Evolutionary conservation across 2,797 vertebrate genomes (phyloP).

Genomic region (Myiotriccus ornatus): DNA sequence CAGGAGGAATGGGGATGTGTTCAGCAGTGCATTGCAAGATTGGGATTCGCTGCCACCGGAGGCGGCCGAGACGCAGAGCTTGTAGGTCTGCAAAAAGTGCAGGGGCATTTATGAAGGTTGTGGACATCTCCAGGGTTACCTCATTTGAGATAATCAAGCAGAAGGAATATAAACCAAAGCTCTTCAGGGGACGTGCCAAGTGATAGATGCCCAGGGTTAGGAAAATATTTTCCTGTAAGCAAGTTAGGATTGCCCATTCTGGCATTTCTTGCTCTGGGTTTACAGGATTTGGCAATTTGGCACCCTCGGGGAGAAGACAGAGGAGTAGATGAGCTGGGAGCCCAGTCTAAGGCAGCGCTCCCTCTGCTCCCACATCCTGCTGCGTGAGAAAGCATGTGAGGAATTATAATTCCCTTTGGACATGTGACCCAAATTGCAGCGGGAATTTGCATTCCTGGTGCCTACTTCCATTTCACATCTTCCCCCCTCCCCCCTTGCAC

Average conservation of each 20-base stretch:
- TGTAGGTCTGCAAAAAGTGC: background rate
- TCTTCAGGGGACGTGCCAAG: background rate
- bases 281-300: background rate
- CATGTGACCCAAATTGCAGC: slow-evolving; percentile 36
- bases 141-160: slow-evolving; percentile 24
- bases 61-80: rapidly evolving
- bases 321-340: background rate
- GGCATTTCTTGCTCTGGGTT: background rate
- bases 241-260: background rate
- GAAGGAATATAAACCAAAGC: background rate
- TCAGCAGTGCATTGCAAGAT: background rate
- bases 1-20: background rate
- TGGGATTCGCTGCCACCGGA: background rate
- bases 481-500: background rate
- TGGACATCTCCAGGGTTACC: background rate
- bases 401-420: slow-evolving; percentile 59
- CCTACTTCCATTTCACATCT: slow-evolving; percentile 37
- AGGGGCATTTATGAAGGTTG: background rate
- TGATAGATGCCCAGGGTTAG: background rate
- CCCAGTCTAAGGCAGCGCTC: background rate
- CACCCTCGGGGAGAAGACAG: background rate
- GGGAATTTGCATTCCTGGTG: slow-evolving; percentile 58
- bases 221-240: slow-evolving; percentile 24
- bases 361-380: background rate
- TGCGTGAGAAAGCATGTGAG: slow-evolving; percentile 35